phyloP scores from a whole-genome alignment of 2,797 vertebrate species.

The Phoxinus dragarum region DNA sequence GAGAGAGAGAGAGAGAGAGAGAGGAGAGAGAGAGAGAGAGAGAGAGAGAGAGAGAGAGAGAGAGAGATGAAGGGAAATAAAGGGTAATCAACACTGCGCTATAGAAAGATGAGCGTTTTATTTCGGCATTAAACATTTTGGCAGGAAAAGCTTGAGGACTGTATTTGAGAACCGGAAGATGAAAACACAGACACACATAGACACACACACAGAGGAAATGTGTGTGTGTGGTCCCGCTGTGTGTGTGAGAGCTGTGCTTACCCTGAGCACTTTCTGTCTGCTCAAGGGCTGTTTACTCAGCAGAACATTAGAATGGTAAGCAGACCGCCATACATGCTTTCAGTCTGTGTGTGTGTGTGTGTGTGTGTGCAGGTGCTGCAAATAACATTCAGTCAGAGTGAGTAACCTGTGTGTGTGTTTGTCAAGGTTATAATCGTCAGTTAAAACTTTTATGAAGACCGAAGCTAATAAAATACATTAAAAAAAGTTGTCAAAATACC shows the following conservation, averaged over 20 bases:
- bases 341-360: background rate
- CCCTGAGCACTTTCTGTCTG: constrained; percentile 46
- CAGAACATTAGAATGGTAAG: constrained; percentile 45
- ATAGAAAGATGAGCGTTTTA: constrained; percentile 32
- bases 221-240: constrained; percentile 23
- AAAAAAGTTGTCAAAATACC: background rate
- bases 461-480: background rate
- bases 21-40: background rate
- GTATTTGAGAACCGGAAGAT: constrained; percentile 22
- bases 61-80: constrained; percentile 22
- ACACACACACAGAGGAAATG: background rate
- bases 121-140: constrained; percentile 39
- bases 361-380: constrained; percentile 81
- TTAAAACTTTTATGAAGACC: background rate
- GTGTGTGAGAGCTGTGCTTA: constrained; percentile 43
- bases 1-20: background rate
- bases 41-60: background rate
- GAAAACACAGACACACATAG: background rate
- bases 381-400: constrained; percentile 86
- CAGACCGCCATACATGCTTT: constrained; percentile 27
- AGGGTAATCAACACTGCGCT: constrained; percentile 17
- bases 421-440: background rate
- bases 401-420: background rate
- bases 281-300: constrained; percentile 52
- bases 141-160: constrained; percentile 10